phyloP scores from a whole-genome alignment of 2,113 vertebrate species.

The Bos indicus region DNA sequence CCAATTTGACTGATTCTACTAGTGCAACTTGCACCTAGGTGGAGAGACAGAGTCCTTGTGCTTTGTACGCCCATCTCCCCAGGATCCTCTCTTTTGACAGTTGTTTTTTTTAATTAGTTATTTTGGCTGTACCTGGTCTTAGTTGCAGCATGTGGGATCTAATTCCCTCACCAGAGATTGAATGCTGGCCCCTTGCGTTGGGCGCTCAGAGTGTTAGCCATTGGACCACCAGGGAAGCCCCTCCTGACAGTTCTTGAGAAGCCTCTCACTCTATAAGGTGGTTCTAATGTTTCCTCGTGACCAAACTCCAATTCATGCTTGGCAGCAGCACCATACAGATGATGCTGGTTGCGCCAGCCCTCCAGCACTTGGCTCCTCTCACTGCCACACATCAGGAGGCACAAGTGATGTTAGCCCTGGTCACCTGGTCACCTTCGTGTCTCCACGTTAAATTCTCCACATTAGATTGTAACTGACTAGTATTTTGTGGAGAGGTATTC shows the following conservation, averaged over 20 bases:
- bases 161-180: background rate
- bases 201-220: background rate
- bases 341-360: background rate
- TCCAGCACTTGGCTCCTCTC: background rate
- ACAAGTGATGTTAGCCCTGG: background rate
- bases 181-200: rapidly evolving
- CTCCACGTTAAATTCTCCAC: background rate
- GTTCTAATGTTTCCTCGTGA: background rate
- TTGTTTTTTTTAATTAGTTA: background rate
- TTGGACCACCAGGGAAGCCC: background rate
- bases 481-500: background rate
- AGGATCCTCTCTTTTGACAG: background rate
- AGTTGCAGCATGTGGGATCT: background rate
- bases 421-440: background rate
- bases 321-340: background rate
- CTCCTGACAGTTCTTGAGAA: background rate
- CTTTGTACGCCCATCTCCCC: background rate
- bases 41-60: background rate
- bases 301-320: no score
- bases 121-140: background rate
- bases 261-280: background rate
- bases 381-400: background rate
- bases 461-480: background rate
- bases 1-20: background rate
- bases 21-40: background rate